Evolutionary conservation across 1,140 invertebrate genomes (phyloP).

Genomic region (Paralvinella palmiformis): DNA sequence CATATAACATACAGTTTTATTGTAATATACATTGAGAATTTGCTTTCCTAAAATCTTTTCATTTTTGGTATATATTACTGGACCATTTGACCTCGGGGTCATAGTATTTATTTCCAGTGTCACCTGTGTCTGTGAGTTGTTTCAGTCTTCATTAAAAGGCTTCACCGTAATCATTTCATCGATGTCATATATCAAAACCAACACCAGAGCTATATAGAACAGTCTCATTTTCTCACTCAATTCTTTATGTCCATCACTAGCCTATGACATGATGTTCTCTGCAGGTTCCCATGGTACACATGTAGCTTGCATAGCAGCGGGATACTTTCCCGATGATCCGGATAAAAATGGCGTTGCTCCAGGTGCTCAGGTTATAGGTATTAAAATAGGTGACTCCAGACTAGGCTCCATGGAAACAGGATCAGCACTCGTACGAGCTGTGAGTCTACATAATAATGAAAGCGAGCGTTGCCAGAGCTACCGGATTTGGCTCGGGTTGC

Average conservation of each 20-base stretch:
- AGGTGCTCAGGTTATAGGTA: conserved; percentile 89
- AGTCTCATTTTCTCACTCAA: no score
- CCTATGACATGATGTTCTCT: conserved; percentile 13
- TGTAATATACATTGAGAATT: no score
- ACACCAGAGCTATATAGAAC: not conserved
- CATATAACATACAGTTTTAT: no score
- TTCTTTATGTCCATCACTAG: no score
- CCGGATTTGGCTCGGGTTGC: no score
- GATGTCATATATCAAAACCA: not conserved
- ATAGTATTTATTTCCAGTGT: no score
- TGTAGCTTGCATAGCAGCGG: conserved; percentile 91
- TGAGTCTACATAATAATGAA: conserved; percentile 55
- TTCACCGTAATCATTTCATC: not conserved
- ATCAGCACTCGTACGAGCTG: conserved; percentile 80
- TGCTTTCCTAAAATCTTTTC: no score
- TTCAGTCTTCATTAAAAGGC: no score
- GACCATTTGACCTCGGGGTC: no score
- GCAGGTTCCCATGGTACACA: conserved; percentile 92
- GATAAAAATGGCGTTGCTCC: conserved; percentile 92
- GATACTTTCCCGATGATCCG: conserved; percentile 80
- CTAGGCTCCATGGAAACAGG: conserved; percentile 94
- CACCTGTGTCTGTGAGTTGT: no score
- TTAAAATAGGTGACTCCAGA: conserved; percentile 84
- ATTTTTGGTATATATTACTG: no score
- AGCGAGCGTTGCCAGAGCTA: no score